Base-by-base conservation (phyloP, 2,797 vertebrate genomes). In the Chloroceryle inda region DNA sequence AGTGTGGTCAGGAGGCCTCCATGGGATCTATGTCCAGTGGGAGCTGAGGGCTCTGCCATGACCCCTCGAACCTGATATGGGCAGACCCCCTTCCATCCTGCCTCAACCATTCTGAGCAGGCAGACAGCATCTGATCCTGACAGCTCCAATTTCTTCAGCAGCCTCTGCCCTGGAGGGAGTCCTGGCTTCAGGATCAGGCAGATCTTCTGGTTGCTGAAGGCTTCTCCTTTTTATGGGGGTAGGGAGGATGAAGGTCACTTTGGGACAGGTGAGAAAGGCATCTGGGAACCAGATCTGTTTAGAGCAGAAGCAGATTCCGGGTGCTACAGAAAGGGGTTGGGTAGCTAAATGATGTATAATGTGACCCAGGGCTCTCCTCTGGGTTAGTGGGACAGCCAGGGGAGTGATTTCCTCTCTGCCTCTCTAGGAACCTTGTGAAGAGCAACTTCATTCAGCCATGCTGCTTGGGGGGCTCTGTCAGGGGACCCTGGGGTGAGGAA, bases 301-400 rank as follows among this genome's bases (percentile, higher is more conserved):
- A 68, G 66, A 72, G 67, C 42, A n/a, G n/a, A n/a, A 82, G 45
- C n/a, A 63, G 49, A 61, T 92, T 92, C 69, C 61, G 26, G 53
- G 67, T 56, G 81, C 56, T 85, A 2, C 42, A 68, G 40, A 17
- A 75, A 79, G 27, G 52, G 27, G 33, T 20, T 4, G 1, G 8
- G 21, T 63, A 35, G 40, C 37, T 37, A 61, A 81, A 45, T 13
- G 11, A 20, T 20, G 20, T 24, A 15, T 35, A 23, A 37, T 5
- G 13, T 10, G 53, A 38, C 6, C 14, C 17, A 11, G 73, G 26
- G 22, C 14, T 75, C 24, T 78, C 13, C 45, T 22, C 2, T 0
- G 58, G 35, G 21, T 1, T 2, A 0, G 8, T 14, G 74, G 80
- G n/a, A 10, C 5, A 4, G 33, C 13, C 0, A 0, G 10, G 31